Conservation (phyloP, 2,888 invertebrate species). For the Branchipolynoe longqiensis region DNA sequence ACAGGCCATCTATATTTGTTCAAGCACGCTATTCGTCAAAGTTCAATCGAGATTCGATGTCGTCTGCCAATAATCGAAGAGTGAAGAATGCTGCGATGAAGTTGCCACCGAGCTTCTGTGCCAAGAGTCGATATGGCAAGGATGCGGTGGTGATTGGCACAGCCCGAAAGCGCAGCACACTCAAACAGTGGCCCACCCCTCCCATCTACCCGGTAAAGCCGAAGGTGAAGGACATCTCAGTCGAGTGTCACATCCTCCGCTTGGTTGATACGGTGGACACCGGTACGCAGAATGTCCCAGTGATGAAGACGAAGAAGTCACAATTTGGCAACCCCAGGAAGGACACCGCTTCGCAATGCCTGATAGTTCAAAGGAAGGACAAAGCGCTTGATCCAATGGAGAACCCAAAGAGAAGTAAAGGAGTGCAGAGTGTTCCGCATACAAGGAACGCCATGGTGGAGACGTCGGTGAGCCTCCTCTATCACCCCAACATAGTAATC, state of each 20-base stretch:
- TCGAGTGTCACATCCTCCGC: constrained; percentile 10
- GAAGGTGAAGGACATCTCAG: constrained; percentile 1
- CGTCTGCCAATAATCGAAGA: neutral
- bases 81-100: constrained; percentile 14
- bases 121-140: neutral
- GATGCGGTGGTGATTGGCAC: neutral
- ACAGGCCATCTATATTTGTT: neutral
- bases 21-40: constrained; percentile 3
- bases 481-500: neutral
- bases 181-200: constrained; percentile 23
- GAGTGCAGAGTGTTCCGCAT: neutral
- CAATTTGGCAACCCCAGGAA: neutral
- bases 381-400: neutral
- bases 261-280: constrained; percentile 11
- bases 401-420: neutral
- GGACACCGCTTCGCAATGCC: neutral
- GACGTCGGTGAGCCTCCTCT: constrained; percentile 8
- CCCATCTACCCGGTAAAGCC: constrained; percentile 13
- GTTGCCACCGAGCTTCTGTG: constrained; percentile 3
- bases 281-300: constrained; percentile 15
- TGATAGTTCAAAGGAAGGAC: constrained; percentile 2
- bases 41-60: neutral
- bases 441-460: constrained; percentile 20
- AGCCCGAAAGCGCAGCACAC: neutral
- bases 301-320: constrained; percentile 10